Evolutionary conservation across 92 coral and sea anemone species (phyloP), one percentile per base, ranked within the genome.

Genomic region (Blastomussa wellsi): DNA sequence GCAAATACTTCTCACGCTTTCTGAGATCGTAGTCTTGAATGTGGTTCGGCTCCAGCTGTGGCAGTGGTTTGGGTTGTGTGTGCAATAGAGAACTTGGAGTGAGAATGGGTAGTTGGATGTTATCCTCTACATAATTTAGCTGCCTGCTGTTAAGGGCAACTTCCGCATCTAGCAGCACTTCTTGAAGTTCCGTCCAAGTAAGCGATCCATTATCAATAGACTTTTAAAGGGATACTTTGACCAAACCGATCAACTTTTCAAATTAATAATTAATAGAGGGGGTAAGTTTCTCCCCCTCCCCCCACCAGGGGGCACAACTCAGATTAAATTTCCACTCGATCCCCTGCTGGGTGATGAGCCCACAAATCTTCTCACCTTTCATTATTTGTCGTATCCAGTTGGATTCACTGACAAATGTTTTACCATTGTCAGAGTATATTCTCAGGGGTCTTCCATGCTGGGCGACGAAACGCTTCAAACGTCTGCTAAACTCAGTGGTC

Each of bases 111-210:
- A 57, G 52, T 17, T 57, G 33, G 3, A 38, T 13, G 37, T 78
- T 84, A 29, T 84, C 88, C 20, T 85, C 83, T 7, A 85, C 77
- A 22, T 85, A 77, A 16, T 72, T 28, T 44, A 85, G 41, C 10
- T 83, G 84, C 8, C 84, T n/a, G 66, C 66, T 77, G 53, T 77
- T 85, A 15, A 85, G 72, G 24, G 83, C 64, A n/a, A 77, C 60
- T 69, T 76, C 84, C 15, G 65, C 83, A 31, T 77, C 80, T 20
- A 85, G 78, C 36, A 77, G 1, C 74, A 85, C 76, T 29, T 84
- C 86, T 33, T 71, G 44, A 7, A 82, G 86, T 75, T 82, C 82
- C 15, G 29, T 59, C 88, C 88, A 85, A 17, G 52, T n/a, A 15
- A 85, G 74, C 72, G 59, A 20, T 6, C 79, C 83, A 0, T 85